Base-by-base conservation (phyloP, 2,797 vertebrate species). In the Manis pentadactyla region DNA sequence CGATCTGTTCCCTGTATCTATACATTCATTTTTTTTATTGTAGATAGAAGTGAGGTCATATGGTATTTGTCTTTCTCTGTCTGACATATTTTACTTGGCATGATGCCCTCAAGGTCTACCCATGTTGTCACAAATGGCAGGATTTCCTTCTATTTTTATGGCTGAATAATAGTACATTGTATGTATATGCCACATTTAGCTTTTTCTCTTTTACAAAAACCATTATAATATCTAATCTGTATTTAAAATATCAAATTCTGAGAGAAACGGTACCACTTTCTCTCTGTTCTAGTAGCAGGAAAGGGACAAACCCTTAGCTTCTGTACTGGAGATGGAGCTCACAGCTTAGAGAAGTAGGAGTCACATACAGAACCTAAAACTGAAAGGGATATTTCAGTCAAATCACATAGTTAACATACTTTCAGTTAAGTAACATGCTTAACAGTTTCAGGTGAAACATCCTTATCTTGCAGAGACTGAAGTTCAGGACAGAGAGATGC, bases 211-310 rank as follows among this genome's bases (percentile, higher is more conserved):
- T 37, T 51, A 25, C 3, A 89, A 46, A 81, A 61, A 31, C 34
- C 14, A 55, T 27, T 77, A 13, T 75, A 19, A 13, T 75, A 71
- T 61, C 18, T 51, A 19, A 37, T 71, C 34, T 82, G 1, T 37
- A 37, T n/a, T 83, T 93, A 75, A 86, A 96, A 84, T 71, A 25
- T 29, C 66, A 74, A 75, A 57, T 55, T 75, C 59, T 74, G 17
- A 25, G 31, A n/a, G 2, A 68, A 49, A 29, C 9, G 17, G 6
- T 18, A 21, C 71, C 0, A 51, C 6, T 46, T 55, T 85, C 14
- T 73, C 5, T 94, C 2, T n/a, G 7, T 42, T 73, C 23, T 23
- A 29, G 3, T 27, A 86, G 0, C 6, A 27, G 4, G 12, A 74
- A 90, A 10, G n/a, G 9, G 27, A 13, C 21, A 79, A n/a, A 34